Evolutionary conservation across 2,888 invertebrate genomes (phyloP).

Genomic region (Orchesellides sinensis): DNA sequence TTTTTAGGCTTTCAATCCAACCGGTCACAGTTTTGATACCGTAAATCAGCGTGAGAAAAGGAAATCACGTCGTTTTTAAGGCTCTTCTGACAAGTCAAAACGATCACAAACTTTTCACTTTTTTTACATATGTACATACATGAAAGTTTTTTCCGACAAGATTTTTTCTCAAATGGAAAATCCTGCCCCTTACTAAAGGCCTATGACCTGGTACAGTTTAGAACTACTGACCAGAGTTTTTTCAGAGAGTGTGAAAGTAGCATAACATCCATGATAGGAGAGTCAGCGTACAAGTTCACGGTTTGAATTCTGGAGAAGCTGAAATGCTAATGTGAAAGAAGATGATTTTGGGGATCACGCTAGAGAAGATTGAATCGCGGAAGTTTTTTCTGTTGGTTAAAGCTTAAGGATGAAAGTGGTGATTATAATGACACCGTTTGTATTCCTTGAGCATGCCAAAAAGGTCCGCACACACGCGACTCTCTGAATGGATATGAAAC

Average conservation of each 20-base stretch:
- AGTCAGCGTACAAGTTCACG: background rate
- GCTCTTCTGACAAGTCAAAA: slow-evolving; percentile 45
- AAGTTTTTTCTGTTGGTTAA: slow-evolving; percentile 12
- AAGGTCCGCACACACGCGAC: too few species aligned
- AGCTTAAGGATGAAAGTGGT: background rate
- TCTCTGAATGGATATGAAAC: too few species aligned
- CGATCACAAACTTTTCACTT: slow-evolving; percentile 50
- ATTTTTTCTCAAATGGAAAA: too few species aligned
- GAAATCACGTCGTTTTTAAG: slow-evolving; percentile 29
- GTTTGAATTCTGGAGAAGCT: background rate
- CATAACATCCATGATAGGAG: background rate
- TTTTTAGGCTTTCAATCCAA: too few species aligned
- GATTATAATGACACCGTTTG: slow-evolving; percentile 56
- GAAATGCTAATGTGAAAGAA: too few species aligned
- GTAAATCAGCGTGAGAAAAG: slow-evolving; percentile 50
- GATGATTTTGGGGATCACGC: slow-evolving; percentile 2
- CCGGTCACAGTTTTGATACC: too few species aligned
- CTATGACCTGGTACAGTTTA: too few species aligned
- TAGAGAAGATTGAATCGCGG: background rate
- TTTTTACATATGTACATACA: background rate
- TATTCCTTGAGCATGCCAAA: slow-evolving; percentile 25
- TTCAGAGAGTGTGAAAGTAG: background rate
- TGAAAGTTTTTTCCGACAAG: too few species aligned
- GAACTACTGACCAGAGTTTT: background rate
- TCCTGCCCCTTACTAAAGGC: too few species aligned